Conservation (phyloP, 2,113 vertebrate species). For the Neoarius graeffei region DNA sequence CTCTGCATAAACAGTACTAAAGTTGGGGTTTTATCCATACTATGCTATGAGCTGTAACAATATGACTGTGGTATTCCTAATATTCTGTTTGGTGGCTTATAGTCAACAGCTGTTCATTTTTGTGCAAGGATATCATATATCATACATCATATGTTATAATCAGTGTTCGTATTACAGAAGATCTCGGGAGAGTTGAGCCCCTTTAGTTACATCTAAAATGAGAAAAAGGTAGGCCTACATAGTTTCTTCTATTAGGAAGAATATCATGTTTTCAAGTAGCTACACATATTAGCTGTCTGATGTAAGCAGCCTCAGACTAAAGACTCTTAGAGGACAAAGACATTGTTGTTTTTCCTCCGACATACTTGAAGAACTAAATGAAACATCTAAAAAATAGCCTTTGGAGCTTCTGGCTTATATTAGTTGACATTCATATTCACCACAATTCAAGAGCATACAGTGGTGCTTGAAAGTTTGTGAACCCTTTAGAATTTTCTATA, state of each 20-base stretch:
- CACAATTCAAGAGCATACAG: neutral
- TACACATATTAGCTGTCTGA: constrained; percentile 1
- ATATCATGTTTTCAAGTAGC: neutral
- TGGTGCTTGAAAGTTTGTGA: too few species aligned
- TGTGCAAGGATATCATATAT: neutral
- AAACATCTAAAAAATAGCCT: neutral
- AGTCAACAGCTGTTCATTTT: constrained; percentile 1
- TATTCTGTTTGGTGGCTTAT: neutral
- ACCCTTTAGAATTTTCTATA: too few species aligned
- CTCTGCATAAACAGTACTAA: neutral
- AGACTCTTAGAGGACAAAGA: neutral
- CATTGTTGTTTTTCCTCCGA: neutral
- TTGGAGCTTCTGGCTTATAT: neutral
- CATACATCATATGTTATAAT: neutral
- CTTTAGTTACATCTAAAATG: neutral
- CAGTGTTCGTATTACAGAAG: neutral
- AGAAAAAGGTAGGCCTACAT: neutral
- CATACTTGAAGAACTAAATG: neutral
- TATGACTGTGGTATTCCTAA: neutral
- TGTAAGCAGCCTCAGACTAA: neutral
- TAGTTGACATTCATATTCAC: neutral
- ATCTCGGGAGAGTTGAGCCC: neutral
- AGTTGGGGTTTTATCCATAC: neutral
- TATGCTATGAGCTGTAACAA: neutral
- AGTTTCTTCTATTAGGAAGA: neutral